Percentiles rank a stretch among this genome's conserved stretches.
Evolutionary conservation across 1,140 invertebrate genomes (phyloP).

Genomic region (Orussus abietinus): DNA sequence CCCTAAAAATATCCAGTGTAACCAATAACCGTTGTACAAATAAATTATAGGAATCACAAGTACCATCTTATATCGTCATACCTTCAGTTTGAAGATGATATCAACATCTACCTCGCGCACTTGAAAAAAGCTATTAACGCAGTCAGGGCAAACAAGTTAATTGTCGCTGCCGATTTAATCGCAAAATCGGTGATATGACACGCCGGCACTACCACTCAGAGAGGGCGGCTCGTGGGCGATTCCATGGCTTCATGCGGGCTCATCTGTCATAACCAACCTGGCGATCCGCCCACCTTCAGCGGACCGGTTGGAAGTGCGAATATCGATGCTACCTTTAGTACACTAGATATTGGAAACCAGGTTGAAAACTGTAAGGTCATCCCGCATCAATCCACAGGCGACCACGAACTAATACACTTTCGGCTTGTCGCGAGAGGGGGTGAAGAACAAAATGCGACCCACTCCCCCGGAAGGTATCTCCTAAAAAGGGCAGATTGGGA

Average conservation of each 20-base stretch:
- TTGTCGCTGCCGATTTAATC: constrained; percentile 3
- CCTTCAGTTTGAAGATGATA: too few species aligned
- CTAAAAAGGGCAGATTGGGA: not conserved
- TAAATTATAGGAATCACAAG: too few species aligned
- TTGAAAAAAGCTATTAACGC: too few species aligned
- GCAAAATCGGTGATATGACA: constrained; percentile 10
- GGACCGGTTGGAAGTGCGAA: not conserved
- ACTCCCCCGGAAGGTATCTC: not conserved
- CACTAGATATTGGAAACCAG: not conserved
- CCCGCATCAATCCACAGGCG: not conserved
- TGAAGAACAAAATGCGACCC: not conserved
- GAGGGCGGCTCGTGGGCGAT: constrained; percentile 1
- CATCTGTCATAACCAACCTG: not conserved
- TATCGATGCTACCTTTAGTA: constrained; percentile 11
- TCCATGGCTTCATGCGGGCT: not conserved
- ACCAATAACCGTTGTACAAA: too few species aligned
- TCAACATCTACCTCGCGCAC: too few species aligned
- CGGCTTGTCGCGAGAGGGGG: not conserved
- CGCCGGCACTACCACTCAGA: not conserved
- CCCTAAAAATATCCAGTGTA: too few species aligned
- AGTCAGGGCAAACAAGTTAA: constrained; percentile 46
- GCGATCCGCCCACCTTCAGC: not conserved
- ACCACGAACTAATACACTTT: not conserved
- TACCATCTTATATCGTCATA: too few species aligned
- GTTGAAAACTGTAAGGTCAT: not conserved